phyloP scores from a whole-genome alignment of 2,797 vertebrate species.

The Phalloptychus januarius region DNA sequence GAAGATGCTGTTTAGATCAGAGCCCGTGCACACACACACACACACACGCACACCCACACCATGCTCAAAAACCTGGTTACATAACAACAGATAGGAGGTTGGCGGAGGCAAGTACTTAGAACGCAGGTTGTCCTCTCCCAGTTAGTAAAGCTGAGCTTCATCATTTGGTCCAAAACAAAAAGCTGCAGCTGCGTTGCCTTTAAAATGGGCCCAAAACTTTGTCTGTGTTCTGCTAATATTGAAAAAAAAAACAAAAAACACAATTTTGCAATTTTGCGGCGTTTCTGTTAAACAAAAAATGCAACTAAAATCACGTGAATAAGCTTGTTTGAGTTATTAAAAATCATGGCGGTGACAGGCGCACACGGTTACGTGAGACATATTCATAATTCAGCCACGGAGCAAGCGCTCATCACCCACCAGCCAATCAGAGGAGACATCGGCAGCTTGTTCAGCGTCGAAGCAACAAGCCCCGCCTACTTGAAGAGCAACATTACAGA shows the following conservation, averaged over 20 bases:
- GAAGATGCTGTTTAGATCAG: conserved; percentile 13
- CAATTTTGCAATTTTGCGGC: background rate
- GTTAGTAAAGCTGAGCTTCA: background rate
- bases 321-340: background rate
- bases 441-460: too few relatives aligned
- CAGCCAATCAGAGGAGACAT: too few relatives aligned
- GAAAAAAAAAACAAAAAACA: background rate
- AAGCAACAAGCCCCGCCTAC: too few relatives aligned
- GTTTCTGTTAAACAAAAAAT: background rate
- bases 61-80: conserved; percentile 34
- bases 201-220: background rate
- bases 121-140: conserved; percentile 9
- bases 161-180: background rate
- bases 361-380: too few relatives aligned
- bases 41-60: conserved; percentile 19
- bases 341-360: too few relatives aligned
- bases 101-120: conserved; percentile 15
- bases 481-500: too few relatives aligned
- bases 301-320: background rate
- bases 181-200: background rate
- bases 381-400: too few relatives aligned
- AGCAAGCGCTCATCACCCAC: too few relatives aligned
- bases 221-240: background rate
- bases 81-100: conserved; percentile 32
- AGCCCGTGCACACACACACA: background rate